Evolutionary conservation across 2,113 vertebrate genomes (phyloP).

Genomic region (Antigone vipio): DNA sequence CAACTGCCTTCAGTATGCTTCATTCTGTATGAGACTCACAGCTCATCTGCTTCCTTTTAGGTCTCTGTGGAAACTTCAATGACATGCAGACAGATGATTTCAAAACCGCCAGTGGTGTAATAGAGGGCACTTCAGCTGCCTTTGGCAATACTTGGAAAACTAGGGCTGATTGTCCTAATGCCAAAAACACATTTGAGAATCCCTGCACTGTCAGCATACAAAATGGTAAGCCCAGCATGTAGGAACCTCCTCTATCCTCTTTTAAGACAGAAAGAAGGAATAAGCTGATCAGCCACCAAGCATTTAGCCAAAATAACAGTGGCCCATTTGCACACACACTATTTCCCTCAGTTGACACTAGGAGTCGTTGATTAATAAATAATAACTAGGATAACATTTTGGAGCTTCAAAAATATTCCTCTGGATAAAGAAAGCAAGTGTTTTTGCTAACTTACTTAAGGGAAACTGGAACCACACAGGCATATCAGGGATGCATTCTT

Average conservation of each 20-base stretch:
- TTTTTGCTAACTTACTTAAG: neutral
- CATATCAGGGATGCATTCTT: neutral
- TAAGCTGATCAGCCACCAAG: neutral
- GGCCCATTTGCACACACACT: neutral
- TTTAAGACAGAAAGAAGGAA: neutral
- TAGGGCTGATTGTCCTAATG: slow-evolving; percentile 75
- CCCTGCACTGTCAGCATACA: slow-evolving; percentile 86
- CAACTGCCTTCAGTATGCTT: neutral
- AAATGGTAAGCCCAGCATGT: slow-evolving; percentile 76
- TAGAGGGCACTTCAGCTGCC: slow-evolving; percentile 84
- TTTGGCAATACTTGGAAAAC: slow-evolving; percentile 91
- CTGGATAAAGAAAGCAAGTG: neutral
- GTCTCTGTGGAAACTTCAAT: slow-evolving; percentile 95
- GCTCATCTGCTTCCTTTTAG: slow-evolving; percentile 54
- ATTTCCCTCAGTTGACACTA: neutral
- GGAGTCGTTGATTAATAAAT: neutral
- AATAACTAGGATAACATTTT: neutral
- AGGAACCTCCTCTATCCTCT: neutral
- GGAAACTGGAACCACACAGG: neutral
- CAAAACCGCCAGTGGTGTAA: slow-evolving; percentile 78
- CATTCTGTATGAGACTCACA: neutral
- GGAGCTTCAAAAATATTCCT: neutral
- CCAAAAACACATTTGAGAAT: slow-evolving; percentile 75
- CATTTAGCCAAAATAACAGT: neutral
- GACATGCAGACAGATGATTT: slow-evolving; percentile 85